Conservation (phyloP, 1,140 invertebrate genomes). For the Drosophila tani region DNA sequence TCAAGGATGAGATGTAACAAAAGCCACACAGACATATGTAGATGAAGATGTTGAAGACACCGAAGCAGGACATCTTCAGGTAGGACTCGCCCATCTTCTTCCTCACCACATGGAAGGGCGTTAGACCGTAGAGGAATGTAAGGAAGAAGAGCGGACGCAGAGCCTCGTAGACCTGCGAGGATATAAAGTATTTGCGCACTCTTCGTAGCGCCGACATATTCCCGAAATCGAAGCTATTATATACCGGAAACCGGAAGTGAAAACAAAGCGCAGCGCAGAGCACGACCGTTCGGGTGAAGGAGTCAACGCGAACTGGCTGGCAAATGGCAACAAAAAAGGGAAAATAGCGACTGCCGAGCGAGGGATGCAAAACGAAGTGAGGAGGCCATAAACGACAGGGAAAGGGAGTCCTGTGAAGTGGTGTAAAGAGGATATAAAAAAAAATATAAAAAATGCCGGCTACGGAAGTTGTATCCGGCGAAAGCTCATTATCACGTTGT, state of each 20-base stretch:
- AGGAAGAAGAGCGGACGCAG: slow-evolving; percentile 73
- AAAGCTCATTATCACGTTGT: slow-evolving; percentile 60
- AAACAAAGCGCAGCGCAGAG: slow-evolving; percentile 11
- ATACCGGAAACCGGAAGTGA: slow-evolving; percentile 20
- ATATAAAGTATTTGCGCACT: slow-evolving; percentile 75
- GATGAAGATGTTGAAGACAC: slow-evolving; percentile 73
- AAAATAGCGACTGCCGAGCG: slow-evolving; percentile 19
- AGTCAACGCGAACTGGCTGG: slow-evolving; percentile 58
- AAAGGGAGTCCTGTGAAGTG: background rate
- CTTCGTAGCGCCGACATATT: slow-evolving; percentile 61
- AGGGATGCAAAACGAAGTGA: slow-evolving; percentile 42
- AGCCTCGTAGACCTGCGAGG: slow-evolving; percentile 75
- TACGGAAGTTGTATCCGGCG: slow-evolving; percentile 27
- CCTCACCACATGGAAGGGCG: slow-evolving; percentile 69
- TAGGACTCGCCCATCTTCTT: slow-evolving; percentile 68
- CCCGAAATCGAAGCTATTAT: slow-evolving; percentile 1
- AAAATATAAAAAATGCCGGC: slow-evolving; percentile 31
- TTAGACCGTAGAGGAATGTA: slow-evolving; percentile 70
- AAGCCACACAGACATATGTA: slow-evolving; percentile 62
- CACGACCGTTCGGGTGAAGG: slow-evolving; percentile 59
- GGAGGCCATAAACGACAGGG: slow-evolving; percentile 25
- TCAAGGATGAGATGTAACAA: slow-evolving; percentile 66
- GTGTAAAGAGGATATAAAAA: slow-evolving; percentile 24
- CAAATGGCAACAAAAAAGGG: slow-evolving; percentile 34
- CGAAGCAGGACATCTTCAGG: slow-evolving; percentile 65